Percentiles rank a stretch among this genome's conserved stretches.
Evolutionary conservation across 2,888 invertebrate species (phyloP).

Genomic region (Pandemis corylana): DNA sequence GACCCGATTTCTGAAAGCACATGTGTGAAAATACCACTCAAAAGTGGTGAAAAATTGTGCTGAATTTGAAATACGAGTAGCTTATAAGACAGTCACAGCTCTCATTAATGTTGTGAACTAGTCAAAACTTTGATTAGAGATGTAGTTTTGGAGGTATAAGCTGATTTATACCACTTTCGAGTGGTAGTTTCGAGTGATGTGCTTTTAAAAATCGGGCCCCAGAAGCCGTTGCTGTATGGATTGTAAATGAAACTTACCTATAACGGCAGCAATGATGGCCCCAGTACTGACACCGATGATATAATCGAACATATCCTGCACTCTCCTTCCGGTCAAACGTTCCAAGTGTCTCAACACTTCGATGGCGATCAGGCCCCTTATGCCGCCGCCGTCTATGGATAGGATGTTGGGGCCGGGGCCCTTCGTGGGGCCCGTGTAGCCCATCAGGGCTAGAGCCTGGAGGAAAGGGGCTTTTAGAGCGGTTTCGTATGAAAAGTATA

Average conservation of each 20-base stretch:
- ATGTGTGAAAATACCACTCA: no score
- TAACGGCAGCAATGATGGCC: conserved; percentile 90
- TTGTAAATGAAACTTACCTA: conserved; percentile 79
- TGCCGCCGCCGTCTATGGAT: conserved; percentile 96
- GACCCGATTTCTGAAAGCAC: no score
- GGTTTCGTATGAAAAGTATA: no score
- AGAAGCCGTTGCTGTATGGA: not conserved
- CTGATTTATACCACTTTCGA: no score
- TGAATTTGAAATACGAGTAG: no score
- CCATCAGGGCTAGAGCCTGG: conserved; percentile 88
- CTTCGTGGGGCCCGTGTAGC: conserved; percentile 88
- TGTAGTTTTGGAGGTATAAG: no score
- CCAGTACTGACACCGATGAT: conserved; percentile 94
- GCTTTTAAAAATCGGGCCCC: no score
- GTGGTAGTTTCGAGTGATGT: no score
- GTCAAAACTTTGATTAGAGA: no score
- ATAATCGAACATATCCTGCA: conserved; percentile 94
- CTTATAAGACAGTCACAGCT: no score
- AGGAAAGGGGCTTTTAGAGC: not conserved
- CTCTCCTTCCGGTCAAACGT: conserved; percentile 86
- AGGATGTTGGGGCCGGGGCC: conserved; percentile 92
- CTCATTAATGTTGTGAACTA: no score
- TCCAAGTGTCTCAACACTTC: conserved; percentile 93
- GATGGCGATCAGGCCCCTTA: conserved; percentile 93
- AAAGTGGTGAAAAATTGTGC: no score